phyloP scores from a whole-genome alignment of 2,797 vertebrate species.

The Molothrus aeneus region DNA sequence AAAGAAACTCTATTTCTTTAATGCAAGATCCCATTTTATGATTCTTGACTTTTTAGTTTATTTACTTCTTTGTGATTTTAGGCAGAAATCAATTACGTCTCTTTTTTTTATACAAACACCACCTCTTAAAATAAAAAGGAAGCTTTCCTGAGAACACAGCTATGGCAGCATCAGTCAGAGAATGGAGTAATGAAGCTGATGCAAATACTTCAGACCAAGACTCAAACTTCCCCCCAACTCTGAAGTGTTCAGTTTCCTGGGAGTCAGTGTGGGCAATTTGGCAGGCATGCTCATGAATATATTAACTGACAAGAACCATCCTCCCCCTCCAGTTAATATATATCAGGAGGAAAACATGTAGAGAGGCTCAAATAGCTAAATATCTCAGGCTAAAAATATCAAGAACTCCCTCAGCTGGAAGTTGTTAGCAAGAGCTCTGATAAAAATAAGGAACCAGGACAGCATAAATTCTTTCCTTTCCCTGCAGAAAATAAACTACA shows the following conservation, averaged over 20 bases:
- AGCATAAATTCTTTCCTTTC: constrained; percentile 45
- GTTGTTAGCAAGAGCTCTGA: constrained; percentile 42
- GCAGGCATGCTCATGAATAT: neutral
- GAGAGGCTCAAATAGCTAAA: constrained; percentile 36
- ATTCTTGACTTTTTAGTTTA: neutral
- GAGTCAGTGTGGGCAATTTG: neutral
- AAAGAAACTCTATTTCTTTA: neutral
- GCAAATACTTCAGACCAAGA: neutral
- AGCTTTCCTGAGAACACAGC: neutral
- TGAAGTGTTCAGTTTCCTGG: neutral
- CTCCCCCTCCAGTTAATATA: neutral
- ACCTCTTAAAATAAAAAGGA: neutral
- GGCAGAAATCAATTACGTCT: neutral
- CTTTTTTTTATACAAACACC: neutral
- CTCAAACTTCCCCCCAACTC: neutral
- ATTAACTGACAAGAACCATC: neutral
- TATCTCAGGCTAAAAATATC: constrained; percentile 50
- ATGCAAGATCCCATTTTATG: neutral
- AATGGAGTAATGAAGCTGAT: neutral
- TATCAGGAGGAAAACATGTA: neutral
- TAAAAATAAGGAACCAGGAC: constrained; percentile 50
- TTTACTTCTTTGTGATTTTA: neutral
- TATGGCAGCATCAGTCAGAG: neutral
- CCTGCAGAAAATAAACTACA: constrained; percentile 35
- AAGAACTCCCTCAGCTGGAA: constrained; percentile 64